These are phyloP conservation scores for Osedax fenrisi DNA, from an alignment of 2,888 invertebrate species.

Conservation along the genomic window DNA sequence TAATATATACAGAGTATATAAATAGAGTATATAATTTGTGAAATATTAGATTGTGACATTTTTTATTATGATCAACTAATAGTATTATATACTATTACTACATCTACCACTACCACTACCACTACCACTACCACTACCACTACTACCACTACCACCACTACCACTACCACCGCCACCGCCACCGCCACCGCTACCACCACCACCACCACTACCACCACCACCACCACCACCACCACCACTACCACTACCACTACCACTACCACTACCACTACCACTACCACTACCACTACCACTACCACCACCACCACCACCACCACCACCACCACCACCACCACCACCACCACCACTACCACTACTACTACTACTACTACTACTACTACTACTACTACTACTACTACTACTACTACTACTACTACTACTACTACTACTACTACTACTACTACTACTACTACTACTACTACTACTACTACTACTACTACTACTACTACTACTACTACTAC, in stretches of 20 bases:
- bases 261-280: too few relatives aligned
- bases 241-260: neutral
- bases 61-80: too few relatives aligned
- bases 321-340: constrained; percentile 6
- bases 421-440: neutral
- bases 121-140: too few relatives aligned
- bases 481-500: too few relatives aligned
- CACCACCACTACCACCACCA: constrained; percentile 1
- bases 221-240: neutral
- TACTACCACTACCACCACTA: neutral
- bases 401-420: neutral
- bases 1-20: too few relatives aligned
- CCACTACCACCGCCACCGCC: neutral
- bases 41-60: too few relatives aligned
- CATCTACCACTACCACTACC: too few relatives aligned
- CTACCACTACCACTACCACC: too few relatives aligned
- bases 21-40: too few relatives aligned
- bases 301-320: neutral
- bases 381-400: neutral
- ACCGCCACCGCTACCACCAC: constrained; percentile 3
- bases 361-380: neutral
- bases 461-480: too few relatives aligned
- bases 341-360: neutral
- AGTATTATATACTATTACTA: too few relatives aligned
- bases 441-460: neutral